Conservation (phyloP, 1,140 invertebrate species). For the Megalopta genalis region DNA sequence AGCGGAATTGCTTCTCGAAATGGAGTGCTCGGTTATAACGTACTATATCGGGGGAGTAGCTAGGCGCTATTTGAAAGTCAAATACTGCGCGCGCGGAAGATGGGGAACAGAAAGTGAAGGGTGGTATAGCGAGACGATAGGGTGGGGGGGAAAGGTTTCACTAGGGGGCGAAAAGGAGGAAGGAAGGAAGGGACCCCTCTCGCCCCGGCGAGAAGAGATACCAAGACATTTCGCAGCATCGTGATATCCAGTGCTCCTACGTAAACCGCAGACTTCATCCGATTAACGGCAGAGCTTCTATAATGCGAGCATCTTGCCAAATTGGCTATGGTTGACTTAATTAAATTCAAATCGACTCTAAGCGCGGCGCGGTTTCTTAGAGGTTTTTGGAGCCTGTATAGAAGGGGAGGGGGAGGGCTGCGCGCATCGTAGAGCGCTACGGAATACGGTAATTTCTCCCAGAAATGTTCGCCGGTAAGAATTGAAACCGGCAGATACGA, state of each 20-base stretch:
- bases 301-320: slow-evolving; percentile 65
- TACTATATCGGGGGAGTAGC: slow-evolving; percentile 51
- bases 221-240: slow-evolving; percentile 66
- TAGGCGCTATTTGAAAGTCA: slow-evolving; percentile 71
- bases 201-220: slow-evolving; percentile 29
- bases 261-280: slow-evolving; percentile 67
- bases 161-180: not conserved
- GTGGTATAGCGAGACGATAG: not conserved
- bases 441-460: too few species aligned
- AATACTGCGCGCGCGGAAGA: slow-evolving; percentile 61
- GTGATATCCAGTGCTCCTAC: slow-evolving; percentile 51
- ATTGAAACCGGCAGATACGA: too few species aligned
- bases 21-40: slow-evolving; percentile 68
- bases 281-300: slow-evolving; percentile 68
- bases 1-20: slow-evolving; percentile 68
- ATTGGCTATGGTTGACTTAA: slow-evolving; percentile 57
- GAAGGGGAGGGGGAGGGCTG: too few species aligned
- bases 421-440: too few species aligned
- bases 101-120: slow-evolving; percentile 11
- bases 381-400: not conserved
- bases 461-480: too few species aligned
- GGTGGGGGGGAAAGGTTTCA: not conserved
- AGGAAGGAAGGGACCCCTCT: slow-evolving; percentile 26
- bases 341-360: slow-evolving; percentile 58
- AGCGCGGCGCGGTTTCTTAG: not conserved